phyloP scores from a whole-genome alignment of 1,140 invertebrate genomes.

The Gonioctena quinquepunctata region DNA sequence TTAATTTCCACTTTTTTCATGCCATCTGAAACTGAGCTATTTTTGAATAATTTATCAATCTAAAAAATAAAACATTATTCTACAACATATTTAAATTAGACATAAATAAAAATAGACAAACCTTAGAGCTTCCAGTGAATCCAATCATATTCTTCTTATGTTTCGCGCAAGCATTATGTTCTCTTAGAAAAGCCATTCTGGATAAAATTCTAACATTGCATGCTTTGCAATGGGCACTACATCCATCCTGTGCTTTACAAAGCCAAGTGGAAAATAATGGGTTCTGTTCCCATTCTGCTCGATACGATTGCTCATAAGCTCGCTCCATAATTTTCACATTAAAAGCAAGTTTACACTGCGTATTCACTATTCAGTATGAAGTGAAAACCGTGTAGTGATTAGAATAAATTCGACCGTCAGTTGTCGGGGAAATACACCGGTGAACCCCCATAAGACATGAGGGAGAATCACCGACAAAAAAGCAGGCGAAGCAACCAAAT shows the following conservation, averaged over 20 bases:
- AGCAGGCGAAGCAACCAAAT: too few relatives aligned
- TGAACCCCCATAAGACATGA: too few relatives aligned
- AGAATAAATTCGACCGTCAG: too few relatives aligned
- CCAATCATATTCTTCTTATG: constrained; percentile 22
- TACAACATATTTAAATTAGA: neutral
- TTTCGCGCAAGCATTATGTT: constrained; percentile 15
- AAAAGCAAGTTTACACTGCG: too few relatives aligned
- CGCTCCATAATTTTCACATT: neutral
- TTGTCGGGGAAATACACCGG: too few relatives aligned
- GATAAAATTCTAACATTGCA: constrained; percentile 50
- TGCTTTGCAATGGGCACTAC: constrained; percentile 1
- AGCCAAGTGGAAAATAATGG: constrained; percentile 9
- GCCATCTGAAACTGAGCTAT: constrained; percentile 21
- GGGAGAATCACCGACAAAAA: too few relatives aligned
- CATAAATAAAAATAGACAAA: neutral
- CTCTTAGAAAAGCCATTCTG: constrained; percentile 13
- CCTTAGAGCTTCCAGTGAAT: constrained; percentile 1
- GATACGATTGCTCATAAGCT: constrained; percentile 4
- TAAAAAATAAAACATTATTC: constrained; percentile 11
- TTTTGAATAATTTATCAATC: constrained; percentile 26
- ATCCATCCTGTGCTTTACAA: constrained; percentile 1
- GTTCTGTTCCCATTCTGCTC: neutral
- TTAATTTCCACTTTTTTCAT: constrained; percentile 34
- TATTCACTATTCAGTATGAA: too few relatives aligned
- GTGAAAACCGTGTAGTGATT: too few relatives aligned